phyloP scores from a whole-genome alignment of 1,140 invertebrate genomes.

The Drosophila sulfurigaster region DNA sequence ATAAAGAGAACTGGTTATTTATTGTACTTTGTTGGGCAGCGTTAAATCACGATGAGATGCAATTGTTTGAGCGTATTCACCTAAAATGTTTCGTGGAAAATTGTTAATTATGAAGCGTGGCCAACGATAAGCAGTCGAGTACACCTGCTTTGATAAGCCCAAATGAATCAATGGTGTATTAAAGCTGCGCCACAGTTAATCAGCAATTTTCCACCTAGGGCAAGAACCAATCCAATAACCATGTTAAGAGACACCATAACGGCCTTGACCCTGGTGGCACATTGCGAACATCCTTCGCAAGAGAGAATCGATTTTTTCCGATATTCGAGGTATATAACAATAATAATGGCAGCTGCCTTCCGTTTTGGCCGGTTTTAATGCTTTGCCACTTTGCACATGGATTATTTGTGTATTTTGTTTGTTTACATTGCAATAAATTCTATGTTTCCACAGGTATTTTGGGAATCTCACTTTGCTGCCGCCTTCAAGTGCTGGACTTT shows the following conservation, averaged over 20 bases:
- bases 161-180: neutral
- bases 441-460: slow-evolving; percentile 40
- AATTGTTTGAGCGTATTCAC: slow-evolving; percentile 7
- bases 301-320: slow-evolving; percentile 61
- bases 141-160: slow-evolving; percentile 14
- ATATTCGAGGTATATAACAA: neutral
- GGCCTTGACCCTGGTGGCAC: slow-evolving; percentile 54
- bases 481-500: slow-evolving; percentile 5
- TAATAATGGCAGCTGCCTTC: slow-evolving; percentile 3
- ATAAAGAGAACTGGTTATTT: slow-evolving; percentile 11
- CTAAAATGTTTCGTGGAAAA: slow-evolving; percentile 4
- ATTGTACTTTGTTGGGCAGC: slow-evolving; percentile 24
- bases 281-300: neutral
- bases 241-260: neutral
- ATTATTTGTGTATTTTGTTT: slow-evolving; percentile 41
- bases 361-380: neutral
- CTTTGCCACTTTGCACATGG: slow-evolving; percentile 6
- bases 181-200: slow-evolving; percentile 10
- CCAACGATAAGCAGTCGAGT: slow-evolving; percentile 5
- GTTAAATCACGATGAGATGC: slow-evolving; percentile 47
- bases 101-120: neutral
- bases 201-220: neutral
- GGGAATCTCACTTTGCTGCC: slow-evolving; percentile 9
- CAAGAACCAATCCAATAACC: neutral
- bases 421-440: slow-evolving; percentile 65